Conservation (phyloP, 1,140 invertebrate genomes). For the Listronotus bonariensis region DNA sequence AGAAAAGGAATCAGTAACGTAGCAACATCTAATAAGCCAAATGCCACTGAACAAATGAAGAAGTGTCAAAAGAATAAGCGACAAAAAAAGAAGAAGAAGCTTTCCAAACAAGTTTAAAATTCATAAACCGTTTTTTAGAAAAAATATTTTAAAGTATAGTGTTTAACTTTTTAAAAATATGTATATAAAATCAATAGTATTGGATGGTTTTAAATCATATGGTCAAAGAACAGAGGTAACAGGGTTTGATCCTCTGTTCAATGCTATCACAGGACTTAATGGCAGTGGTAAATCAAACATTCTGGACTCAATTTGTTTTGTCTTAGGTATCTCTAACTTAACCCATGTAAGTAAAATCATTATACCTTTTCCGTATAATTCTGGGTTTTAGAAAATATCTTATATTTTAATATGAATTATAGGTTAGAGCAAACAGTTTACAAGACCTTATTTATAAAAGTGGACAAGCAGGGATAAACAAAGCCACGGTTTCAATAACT, state of each 20-base stretch:
- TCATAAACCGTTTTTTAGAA: too few relatives aligned
- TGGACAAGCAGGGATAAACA: conserved; percentile 94
- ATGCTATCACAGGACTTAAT: conserved; percentile 98
- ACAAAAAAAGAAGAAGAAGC: too few relatives aligned
- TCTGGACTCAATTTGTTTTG: conserved; percentile 97
- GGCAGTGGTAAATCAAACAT: conserved; percentile 99
- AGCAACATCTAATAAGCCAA: too few relatives aligned
- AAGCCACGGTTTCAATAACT: conserved; percentile 93
- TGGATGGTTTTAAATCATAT: conserved; percentile 99
- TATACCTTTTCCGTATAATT: conserved; percentile 2
- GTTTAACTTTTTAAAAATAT: conserved; percentile 60
- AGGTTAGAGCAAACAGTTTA: conserved; percentile 88
- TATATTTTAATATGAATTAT: conserved; percentile 32
- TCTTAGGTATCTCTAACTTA: conserved; percentile 95
- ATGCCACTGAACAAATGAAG: too few relatives aligned
- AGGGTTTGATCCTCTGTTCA: conserved; percentile 94
- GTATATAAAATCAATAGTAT: conserved; percentile 91
- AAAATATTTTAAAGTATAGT: too few relatives aligned
- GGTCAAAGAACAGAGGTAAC: conserved; percentile 91
- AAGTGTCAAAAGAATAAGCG: too few relatives aligned
- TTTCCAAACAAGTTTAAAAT: too few relatives aligned
- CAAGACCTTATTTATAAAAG: conserved; percentile 97
- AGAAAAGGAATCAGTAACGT: too few relatives aligned
- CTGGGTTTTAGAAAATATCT: not conserved
- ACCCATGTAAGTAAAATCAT: conserved; percentile 71